A percentile compares a stretch with the other conserved stretches of the same genome.
Conservation (phyloP, 2,797 vertebrate species). For the Tragelaphus eurycerus region DNA sequence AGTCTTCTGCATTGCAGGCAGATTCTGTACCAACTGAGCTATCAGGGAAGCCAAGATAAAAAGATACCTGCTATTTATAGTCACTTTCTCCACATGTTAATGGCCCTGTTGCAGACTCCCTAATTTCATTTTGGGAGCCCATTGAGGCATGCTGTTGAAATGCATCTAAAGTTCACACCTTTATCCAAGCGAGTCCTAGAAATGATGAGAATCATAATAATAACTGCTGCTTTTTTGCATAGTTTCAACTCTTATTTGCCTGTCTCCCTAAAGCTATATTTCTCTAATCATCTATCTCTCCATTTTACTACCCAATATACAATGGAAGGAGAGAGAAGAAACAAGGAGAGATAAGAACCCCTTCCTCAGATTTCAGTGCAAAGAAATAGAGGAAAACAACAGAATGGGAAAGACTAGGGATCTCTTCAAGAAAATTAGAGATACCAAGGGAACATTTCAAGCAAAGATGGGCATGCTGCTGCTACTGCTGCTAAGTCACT, state of each 20-base stretch:
- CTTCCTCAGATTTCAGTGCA: background rate
- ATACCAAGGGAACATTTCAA: background rate
- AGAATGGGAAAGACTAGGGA: background rate
- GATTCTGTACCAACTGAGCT: background rate
- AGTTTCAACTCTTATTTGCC: background rate
- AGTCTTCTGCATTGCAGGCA: background rate
- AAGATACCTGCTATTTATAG: too few relatives aligned
- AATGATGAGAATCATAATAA: too few relatives aligned
- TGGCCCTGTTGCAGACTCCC: accelerated
- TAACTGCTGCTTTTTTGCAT: background rate
- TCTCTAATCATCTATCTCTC: background rate
- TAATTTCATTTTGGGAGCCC: too few relatives aligned
- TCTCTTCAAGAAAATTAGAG: background rate
- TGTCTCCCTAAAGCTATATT: background rate
- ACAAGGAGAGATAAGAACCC: background rate
- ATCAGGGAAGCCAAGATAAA: background rate
- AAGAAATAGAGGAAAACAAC: background rate
- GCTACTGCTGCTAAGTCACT: too few relatives aligned
- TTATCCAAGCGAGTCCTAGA: background rate
- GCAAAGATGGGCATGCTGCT: background rate
- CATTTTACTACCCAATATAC: background rate
- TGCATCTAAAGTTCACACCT: background rate
- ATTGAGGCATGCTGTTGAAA: accelerated
- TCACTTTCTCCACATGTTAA: background rate
- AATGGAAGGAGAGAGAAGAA: background rate